Evolutionary conservation across 2,797 vertebrate genomes (phyloP).

Genomic region (Parambassis ranga): DNA sequence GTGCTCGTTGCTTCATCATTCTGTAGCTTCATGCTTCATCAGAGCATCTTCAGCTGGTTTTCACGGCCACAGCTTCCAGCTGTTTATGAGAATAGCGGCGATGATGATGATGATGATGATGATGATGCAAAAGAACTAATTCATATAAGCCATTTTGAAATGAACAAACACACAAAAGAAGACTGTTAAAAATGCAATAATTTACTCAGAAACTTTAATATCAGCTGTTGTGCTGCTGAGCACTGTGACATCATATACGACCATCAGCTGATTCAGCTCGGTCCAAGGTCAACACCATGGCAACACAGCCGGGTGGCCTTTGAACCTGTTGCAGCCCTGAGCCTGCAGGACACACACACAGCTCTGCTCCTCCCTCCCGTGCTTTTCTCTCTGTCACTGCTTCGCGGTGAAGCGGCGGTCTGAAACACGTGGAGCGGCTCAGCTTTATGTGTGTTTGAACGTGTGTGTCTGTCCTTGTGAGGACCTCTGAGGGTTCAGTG

Average conservation of each 20-base stretch:
- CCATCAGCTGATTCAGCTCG: slow-evolving; percentile 14
- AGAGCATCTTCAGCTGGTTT: not conserved
- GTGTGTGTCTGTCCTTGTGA: fast-evolving
- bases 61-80: no score
- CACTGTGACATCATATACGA: not conserved
- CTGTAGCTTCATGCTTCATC: not conserved
- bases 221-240: not conserved
- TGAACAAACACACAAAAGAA: no score
- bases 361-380: not conserved
- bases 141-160: no score
- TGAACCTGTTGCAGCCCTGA: slow-evolving; percentile 3
- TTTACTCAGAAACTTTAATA: no score
- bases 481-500: no score
- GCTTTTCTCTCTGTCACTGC: not conserved
- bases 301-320: slow-evolving; percentile 18
- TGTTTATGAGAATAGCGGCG: no score
- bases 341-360: not conserved
- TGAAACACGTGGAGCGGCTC: not conserved
- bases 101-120: no score
- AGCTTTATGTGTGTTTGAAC: not conserved
- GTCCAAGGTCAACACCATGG: slow-evolving; percentile 7
- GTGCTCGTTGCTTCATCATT: not conserved
- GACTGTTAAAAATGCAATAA: no score
- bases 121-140: no score
- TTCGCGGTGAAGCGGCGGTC: not conserved